Base-by-base conservation (phyloP, 35 echinoderm and acorn worm species). In the Apostichopus californicus region DNA sequence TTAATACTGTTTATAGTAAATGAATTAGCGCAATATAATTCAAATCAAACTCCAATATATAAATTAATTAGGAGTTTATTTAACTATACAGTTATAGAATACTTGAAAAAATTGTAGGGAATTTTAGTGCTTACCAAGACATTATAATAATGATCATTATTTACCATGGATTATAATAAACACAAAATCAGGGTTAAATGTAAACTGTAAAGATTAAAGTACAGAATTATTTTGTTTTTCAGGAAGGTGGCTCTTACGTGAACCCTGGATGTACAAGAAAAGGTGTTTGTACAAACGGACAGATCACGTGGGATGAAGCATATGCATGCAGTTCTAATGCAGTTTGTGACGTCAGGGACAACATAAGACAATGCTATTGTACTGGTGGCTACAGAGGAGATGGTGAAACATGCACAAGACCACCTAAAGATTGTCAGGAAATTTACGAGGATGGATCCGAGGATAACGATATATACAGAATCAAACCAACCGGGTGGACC, bases 401-500 rank as follows among this genome's bases (percentile, higher is more conserved):
- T 60, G 58, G 58, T 60, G 58, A 60, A 60, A 60, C 2, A 5
- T 60, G 58, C 58, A 60, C 58, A 3, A 60, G 58, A 25, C 24
- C 24, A 60, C 58, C 4, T 60, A 60, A 60, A 60, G 78, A 81
- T 53, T 81, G 78, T 53, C 5, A 54, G 6, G 78, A 81, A 5
- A 46, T 81, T 28, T 81, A 53, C 26, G 55, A 81, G 13, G 28
- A 13, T 53, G 78, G 78, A 15, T 81, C 55, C 9, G 0, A 0
- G 5, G 78, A 81, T 4, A 81, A 54, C 52, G 78, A 5, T 11
- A 54, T 81, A 5, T 81, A 81, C 17, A 83, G 56, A 11, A 83
- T 83, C 54, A 83, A 83, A 57, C 80, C 80, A 83, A 56, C 80
- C 18, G 56, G 54, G 14, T 83, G 54, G 80, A 73, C 15, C 5